Evolutionary conservation across 1,140 invertebrate species (phyloP).

Genomic region (Drosophila arawakana): DNA sequence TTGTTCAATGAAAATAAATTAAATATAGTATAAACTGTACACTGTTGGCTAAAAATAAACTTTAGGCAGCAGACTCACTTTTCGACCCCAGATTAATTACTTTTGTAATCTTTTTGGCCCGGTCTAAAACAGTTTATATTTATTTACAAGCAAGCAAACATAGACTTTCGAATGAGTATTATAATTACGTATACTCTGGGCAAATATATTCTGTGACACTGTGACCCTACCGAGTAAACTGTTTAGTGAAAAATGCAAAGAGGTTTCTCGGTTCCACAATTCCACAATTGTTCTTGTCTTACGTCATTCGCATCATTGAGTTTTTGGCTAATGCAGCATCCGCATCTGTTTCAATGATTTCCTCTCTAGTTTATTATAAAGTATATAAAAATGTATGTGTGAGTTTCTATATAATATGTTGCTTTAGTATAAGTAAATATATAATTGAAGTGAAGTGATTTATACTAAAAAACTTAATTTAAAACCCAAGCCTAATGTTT

Average conservation of each 20-base stretch:
- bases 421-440: background rate
- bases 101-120: background rate
- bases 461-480: background rate
- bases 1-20: no score
- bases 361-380: constrained; percentile 3
- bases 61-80: background rate
- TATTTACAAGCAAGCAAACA: background rate
- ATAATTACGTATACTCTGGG: constrained; percentile 11
- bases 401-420: background rate
- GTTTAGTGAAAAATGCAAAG: constrained; percentile 33
- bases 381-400: constrained; percentile 8
- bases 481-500: background rate
- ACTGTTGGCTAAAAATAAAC: no score
- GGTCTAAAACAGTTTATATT: background rate
- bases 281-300: constrained; percentile 39
- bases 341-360: constrained; percentile 36
- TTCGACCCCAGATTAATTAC: constrained; percentile 1
- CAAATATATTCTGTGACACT: constrained; percentile 35
- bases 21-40: no score
- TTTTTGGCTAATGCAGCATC: constrained; percentile 42
- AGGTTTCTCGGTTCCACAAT: constrained; percentile 4
- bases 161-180: background rate
- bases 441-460: constrained; percentile 1
- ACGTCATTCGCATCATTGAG: constrained; percentile 46
- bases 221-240: constrained; percentile 8